Evolutionary conservation across 2,113 vertebrate genomes (phyloP).

Genomic region (Chroicocephalus ridibundus): DNA sequence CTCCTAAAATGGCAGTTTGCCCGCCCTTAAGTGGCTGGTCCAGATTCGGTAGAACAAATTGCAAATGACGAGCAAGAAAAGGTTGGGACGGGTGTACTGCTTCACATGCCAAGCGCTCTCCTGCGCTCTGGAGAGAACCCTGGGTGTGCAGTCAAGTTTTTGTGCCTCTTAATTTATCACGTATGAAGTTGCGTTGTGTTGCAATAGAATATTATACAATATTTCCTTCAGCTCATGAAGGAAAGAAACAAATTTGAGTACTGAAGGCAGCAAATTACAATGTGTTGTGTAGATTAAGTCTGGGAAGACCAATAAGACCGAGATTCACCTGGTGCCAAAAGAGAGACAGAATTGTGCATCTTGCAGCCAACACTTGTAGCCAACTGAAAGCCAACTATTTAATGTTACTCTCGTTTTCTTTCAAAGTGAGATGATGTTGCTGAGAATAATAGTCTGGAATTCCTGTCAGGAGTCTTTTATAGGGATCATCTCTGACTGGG

Average conservation of each 20-base stretch:
- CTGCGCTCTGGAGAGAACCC: fast-evolving
- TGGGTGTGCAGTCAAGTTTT: neutral
- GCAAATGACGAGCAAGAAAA: neutral
- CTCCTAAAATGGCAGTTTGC: neutral
- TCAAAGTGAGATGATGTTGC: neutral
- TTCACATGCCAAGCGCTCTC: neutral
- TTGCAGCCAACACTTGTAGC: neutral
- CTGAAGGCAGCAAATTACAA: neutral
- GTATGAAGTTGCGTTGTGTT: neutral
- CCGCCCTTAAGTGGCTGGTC: neutral
- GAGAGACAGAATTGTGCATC: neutral
- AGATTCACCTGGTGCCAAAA: neutral
- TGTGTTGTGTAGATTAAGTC: neutral
- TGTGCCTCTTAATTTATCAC: neutral
- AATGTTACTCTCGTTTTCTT: neutral
- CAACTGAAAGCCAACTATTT: neutral
- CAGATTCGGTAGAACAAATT: neutral
- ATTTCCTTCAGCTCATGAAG: neutral
- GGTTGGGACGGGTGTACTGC: neutral
- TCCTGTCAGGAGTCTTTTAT: neutral
- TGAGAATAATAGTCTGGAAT: neutral
- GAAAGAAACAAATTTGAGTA: neutral
- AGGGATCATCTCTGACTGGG: neutral
- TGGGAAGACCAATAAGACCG: neutral
- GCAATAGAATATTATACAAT: neutral